A percentile compares a stretch with the other conserved stretches of the same genome.
Conservation (phyloP, 23 tunicate species). For the Trididemnum miniatum region DNA sequence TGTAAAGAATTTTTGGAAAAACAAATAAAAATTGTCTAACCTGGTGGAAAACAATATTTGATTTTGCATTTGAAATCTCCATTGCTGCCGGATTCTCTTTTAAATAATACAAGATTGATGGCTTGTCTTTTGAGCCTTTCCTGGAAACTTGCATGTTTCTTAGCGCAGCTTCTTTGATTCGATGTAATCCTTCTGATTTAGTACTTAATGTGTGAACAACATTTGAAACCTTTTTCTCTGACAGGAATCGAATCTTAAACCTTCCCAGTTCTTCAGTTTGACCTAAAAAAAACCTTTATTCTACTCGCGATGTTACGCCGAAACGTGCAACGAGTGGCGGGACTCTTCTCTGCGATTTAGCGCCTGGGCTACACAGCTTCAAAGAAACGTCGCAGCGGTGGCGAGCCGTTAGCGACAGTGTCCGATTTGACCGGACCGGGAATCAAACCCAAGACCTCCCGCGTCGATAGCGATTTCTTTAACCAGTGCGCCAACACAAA, state of each 20-base stretch:
- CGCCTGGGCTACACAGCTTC: no score
- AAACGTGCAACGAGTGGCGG: no score
- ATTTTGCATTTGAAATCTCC: conserved; percentile 43
- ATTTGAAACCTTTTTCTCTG: conserved; percentile 39
- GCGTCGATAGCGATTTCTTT: no score
- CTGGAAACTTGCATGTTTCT: conserved; percentile 46
- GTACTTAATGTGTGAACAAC: conserved; percentile 43
- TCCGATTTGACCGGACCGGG: no score
- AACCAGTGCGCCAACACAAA: no score
- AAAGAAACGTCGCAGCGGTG: no score
- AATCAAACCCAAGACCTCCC: no score
- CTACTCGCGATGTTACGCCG: no score
- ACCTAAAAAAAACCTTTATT: no score
- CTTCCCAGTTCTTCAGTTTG: conserved; percentile 77
- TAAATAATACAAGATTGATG: conserved; percentile 53
- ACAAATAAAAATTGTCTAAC: conserved; percentile 21
- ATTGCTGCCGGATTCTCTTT: conserved; percentile 12
- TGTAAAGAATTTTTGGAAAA: no score
- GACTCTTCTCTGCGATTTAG: no score
- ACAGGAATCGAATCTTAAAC: conserved; percentile 68
- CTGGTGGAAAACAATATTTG: conserved; percentile 79
- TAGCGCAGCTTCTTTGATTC: conserved; percentile 66
- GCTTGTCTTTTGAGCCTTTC: conserved; percentile 19
- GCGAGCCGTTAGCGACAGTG: no score
- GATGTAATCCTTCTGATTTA: conserved; percentile 78